Conservation (phyloP, 2,888 invertebrate species). For the Sialis lutaria region DNA sequence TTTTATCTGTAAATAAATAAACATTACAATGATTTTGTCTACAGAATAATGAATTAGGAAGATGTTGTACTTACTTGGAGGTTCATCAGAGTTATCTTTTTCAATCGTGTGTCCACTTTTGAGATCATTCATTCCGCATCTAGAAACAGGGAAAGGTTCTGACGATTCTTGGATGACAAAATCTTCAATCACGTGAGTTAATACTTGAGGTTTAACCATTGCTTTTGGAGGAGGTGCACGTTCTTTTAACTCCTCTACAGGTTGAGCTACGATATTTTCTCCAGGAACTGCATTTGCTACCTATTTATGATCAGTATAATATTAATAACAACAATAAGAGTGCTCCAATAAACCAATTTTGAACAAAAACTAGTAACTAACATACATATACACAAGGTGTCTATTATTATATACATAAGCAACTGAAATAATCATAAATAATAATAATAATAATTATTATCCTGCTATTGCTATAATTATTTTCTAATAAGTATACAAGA, state of each 20-base stretch:
- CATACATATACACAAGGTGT: no score
- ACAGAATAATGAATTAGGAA: not conserved
- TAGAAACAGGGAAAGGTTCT: slow-evolving; percentile 74
- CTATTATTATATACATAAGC: no score
- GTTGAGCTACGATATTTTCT: slow-evolving; percentile 9
- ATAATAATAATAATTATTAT: no score
- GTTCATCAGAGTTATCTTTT: slow-evolving; percentile 48
- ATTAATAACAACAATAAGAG: no score
- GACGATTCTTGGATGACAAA: slow-evolving; percentile 92
- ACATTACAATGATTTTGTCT: slow-evolving; percentile 1
- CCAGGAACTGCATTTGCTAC: slow-evolving; percentile 18
- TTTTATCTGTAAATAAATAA: slow-evolving; percentile 30
- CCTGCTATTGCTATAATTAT: no score
- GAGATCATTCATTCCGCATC: slow-evolving; percentile 22
- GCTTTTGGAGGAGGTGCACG: slow-evolving; percentile 67
- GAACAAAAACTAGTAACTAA: no score
- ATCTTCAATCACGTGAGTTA: slow-evolving; percentile 93
- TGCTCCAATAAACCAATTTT: no score
- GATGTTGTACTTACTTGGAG: slow-evolving; percentile 47
- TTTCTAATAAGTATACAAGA: no score
- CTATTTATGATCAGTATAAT: slow-evolving; percentile 6
- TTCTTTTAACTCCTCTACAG: slow-evolving; percentile 25
- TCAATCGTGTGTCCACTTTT: slow-evolving; percentile 28
- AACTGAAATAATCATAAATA: no score
- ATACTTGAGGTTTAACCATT: slow-evolving; percentile 86